Evolutionary conservation across 2,113 vertebrate species (phyloP), one percentile per base, ranked within the genome.

Genomic region (Ornithorhynchus anatinus): DNA sequence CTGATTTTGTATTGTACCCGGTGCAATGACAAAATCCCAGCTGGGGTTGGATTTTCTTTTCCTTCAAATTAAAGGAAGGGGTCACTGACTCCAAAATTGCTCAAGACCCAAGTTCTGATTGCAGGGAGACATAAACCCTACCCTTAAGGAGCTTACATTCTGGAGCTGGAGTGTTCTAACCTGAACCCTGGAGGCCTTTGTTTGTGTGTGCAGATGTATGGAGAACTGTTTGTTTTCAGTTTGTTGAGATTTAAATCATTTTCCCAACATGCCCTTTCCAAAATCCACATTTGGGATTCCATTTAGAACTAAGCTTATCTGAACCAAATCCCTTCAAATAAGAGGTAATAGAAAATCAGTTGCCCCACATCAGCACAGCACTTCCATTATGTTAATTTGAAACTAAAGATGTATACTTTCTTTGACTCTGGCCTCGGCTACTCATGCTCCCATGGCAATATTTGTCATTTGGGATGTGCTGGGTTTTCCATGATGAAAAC

Each of bases 341-440:
- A 75, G 51, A 29, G 44, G 27, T 48, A 37, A 65, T 62, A 5
- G 17, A 20, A 68, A 69, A n/a, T 25, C 10, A 72, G n/a, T 47
- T 47, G 37, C 63, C 51, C 7, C 4, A 19, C 7, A 48, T 4
- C 7, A 31, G 13, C 6, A 1, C 5, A 44, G 51, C 1, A 0
- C 75, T 86, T 67, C 36, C 1, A 5, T 51, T 75, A 57, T 42
- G 23, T n/a, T 78, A 27, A 53, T 27, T n/a, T 22, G 56, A 25
- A 64, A 57, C n/a, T 6, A 32, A 38, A 45, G 6, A 53, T 64
- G 48, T 57, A 1, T 72, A 69, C 65, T 73, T 78, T 66, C 60
- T 13, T 29, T 33, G 36, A 25, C 3, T 63, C 63, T 54, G 31
- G 48, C 7, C 37, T 31, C 56, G 44, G 15, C 6, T 14, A 0